Evolutionary conservation across 1,140 invertebrate genomes (phyloP), one percentile per base, ranked within the genome.

Genomic region (Chironomus striatipennis): DNA sequence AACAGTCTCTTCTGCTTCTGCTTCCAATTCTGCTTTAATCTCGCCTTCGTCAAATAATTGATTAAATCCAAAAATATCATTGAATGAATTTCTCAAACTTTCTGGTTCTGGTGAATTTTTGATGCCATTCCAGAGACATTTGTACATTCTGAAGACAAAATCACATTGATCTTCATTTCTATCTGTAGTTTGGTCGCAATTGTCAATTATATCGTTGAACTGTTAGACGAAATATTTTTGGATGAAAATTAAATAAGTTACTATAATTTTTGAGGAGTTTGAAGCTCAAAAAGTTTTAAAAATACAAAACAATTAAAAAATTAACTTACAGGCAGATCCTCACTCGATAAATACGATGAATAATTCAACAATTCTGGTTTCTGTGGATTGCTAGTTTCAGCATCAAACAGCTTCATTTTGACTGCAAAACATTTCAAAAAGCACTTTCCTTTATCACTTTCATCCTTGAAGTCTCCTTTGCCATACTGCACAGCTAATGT

Each of bases 401-500:
- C 65, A 70, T 70, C 18, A 20, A 70, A 70, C 7, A 70, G 18
- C 6, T 17, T 17, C n/a, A 70, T n/a, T 20, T 20, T 70, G 18
- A 20, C n/a, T 8, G 65, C 65, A 70, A 70, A 70, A 20, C 65
- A 70, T 20, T 20, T 70, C 17, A 70, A 18, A 18, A 70, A 70
- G 18, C 65, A 70, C 10, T 70, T 70, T 21, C 8, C n/a, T 20
- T 70, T 70, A 1, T 70, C 6, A 20, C 65, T 70, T n/a, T 20
- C 18, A 20, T 70, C 65, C 9, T 18, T 70, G 8, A 70, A 18
- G 9, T 70, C 65, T n/a, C 65, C 65, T 20, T 70, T 70, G 17
- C 65, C 18, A 21, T 20, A 21, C 18, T 70, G 9, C 5, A 70
- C 18, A 2, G 65, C 65, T 12, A 21, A 9, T 20, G 65, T 10